phyloP scores from a whole-genome alignment of 2,113 vertebrate genomes.

The Erythrolamprus reginae region DNA sequence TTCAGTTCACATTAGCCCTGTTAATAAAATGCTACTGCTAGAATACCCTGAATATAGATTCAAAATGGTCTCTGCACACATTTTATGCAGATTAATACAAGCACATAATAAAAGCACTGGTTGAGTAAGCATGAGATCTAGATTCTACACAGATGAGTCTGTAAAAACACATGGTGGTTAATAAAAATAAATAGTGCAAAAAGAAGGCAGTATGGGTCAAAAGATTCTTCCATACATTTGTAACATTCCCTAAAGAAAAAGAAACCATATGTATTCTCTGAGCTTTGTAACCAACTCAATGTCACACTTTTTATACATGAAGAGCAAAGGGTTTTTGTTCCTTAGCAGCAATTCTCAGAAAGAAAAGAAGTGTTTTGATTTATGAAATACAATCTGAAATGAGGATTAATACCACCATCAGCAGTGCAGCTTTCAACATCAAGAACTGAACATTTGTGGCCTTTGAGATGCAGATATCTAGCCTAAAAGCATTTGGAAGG shows the following conservation, averaged over 20 bases:
- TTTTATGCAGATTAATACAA: not conserved
- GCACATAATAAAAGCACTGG: not conserved
- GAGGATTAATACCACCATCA: not conserved
- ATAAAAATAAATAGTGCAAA: not conserved
- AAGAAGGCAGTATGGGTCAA: not conserved
- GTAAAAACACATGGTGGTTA: not conserved
- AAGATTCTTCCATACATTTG: not conserved
- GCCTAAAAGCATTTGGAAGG: not conserved
- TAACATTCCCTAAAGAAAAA: fast-evolving
- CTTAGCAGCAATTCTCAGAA: not conserved
- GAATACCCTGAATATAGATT: not conserved
- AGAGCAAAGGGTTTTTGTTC: not conserved
- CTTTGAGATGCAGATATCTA: not conserved
- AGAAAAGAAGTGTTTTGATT: not conserved
- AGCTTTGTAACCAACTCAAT: not conserved
- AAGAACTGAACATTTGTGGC: no score
- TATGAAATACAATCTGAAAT: not conserved
- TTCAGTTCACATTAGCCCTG: not conserved
- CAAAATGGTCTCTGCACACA: slow-evolving; percentile 4
- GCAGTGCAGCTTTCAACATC: fast-evolving
- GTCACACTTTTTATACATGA: not conserved
- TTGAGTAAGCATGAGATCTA: not conserved
- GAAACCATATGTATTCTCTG: fast-evolving
- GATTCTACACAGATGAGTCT: not conserved
- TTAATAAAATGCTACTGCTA: slow-evolving; percentile 7